A percentile compares a stretch with the other conserved stretches of the same genome.
Evolutionary conservation across 92 coral and sea anemone genomes (phyloP).

Genomic region (Anthopleura xanthogrammica): DNA sequence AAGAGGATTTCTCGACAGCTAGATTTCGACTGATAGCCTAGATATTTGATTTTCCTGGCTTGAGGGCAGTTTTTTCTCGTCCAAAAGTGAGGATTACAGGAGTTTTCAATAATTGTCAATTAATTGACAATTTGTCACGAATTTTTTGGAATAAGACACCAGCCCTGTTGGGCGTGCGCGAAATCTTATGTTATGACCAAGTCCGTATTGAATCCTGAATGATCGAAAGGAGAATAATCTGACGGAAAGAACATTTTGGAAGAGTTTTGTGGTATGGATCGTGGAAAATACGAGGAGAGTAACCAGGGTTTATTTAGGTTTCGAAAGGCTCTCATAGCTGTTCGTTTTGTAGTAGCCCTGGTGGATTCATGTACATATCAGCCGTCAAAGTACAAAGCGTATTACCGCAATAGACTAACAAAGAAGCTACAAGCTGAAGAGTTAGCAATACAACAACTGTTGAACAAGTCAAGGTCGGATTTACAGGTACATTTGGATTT

Average conservation of each 20-base stretch:
- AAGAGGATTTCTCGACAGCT: background rate
- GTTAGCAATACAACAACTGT: slow-evolving; percentile 11
- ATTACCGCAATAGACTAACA: slow-evolving; percentile 11
- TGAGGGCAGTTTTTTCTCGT: background rate
- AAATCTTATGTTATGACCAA: background rate
- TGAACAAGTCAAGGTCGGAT: slow-evolving; percentile 9
- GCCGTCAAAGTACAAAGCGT: slow-evolving; percentile 30
- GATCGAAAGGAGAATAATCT: background rate
- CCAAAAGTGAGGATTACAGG: background rate
- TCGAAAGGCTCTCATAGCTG: slow-evolving; percentile 39
- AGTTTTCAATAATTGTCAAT: background rate
- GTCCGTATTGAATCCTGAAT: background rate
- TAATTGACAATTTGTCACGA: slow-evolving; percentile 14
- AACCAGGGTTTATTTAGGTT: slow-evolving; percentile 6
- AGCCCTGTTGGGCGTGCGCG: slow-evolving; percentile 6
- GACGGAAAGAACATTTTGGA: background rate
- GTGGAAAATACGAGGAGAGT: background rate
- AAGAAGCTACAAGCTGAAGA: slow-evolving; percentile 22
- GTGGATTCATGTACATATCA: slow-evolving; percentile 30
- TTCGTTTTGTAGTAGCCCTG: slow-evolving; percentile 27
- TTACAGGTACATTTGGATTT: slow-evolving; percentile 13
- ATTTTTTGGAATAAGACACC: background rate
- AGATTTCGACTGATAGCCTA: background rate
- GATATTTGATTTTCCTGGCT: background rate
- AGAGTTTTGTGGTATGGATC: background rate